Evolutionary conservation across 2,888 invertebrate species (phyloP), one percentile per base, ranked within the genome.

Genomic region (Stenodema calcarata): DNA sequence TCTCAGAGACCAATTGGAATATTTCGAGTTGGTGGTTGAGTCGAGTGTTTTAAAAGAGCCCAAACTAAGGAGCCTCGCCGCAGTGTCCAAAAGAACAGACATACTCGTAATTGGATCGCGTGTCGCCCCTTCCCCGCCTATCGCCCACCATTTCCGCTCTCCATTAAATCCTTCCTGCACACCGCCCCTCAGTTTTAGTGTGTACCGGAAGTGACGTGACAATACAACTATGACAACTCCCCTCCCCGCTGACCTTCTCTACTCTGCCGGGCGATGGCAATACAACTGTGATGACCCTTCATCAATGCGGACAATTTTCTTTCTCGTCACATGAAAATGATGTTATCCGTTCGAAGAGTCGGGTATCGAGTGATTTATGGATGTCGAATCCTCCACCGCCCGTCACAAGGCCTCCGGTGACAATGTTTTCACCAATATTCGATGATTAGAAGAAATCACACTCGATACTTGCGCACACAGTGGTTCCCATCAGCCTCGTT

Each of bases 81-180:
- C 76, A 27, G 35, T 78, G 86, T 78, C 69, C 86, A 84, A 50
- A 70, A 73, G 84, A 54, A 84, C 84, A 30, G 54, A 86, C 78
- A 76, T 83, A n/a, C n/a, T n/a, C n/a, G n/a, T n/a, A 87, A 88
- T 85, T 88, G 84, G 85, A 70, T 88, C 35, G 87, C 85, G 85
- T 87, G 87, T 84, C 73, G 23, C 69, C n/a, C 9, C 35, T 42
- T 27, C 70, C 41, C 69, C 70, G 44, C 84, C 75, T 73, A 27
- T 30, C 42, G 75, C 73, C 30, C 70, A 50, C 75, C 86, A 87
- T 88, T 88, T 88, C 88, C 88, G 85, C 80, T 86, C 76, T 47
- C 87, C 88, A 88, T 88, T 88, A 88, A 88, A 88, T 88, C 88
- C 88, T 82, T 88, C 88, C 88, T 88, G 87, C 50, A n/a, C n/a